Conservation (phyloP, 2,888 invertebrate genomes). For the Tromatobia lineatoria region DNA sequence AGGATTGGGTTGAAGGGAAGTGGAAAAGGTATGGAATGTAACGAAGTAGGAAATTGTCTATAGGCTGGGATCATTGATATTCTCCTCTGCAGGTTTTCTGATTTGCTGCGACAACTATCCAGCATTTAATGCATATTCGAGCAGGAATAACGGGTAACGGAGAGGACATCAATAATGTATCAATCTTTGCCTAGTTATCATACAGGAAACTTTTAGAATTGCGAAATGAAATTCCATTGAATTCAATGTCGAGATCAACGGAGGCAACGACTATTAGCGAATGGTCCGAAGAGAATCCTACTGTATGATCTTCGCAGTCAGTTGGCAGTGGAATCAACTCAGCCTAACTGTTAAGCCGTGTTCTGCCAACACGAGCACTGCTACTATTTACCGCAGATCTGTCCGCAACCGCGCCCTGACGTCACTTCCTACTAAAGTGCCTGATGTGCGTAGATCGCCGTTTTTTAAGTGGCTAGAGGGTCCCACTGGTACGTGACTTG, state of each 20-base stretch:
- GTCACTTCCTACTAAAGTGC: constrained; percentile 83
- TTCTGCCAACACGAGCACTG: constrained; percentile 11
- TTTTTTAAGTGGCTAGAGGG: constrained; percentile 73
- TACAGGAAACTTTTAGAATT: constrained; percentile 24
- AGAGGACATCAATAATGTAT: constrained; percentile 82
- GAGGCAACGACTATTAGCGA: constrained; percentile 36
- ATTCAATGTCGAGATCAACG: constrained; percentile 36
- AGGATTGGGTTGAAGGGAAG: not conserved
- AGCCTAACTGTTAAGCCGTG: constrained; percentile 33
- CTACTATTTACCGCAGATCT: constrained; percentile 50
- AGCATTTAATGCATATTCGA: constrained; percentile 63
- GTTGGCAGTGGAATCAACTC: not conserved
- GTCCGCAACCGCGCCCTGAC: constrained; percentile 72
- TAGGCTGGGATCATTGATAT: constrained; percentile 8
- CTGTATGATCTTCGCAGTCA: not conserved
- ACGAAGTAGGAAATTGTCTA: constrained; percentile 43
- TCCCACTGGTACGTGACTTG: constrained; percentile 79
- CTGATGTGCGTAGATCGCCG: constrained; percentile 62
- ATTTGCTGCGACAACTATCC: constrained; percentile 12
- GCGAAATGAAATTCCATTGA: constrained; percentile 35
- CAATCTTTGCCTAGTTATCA: constrained; percentile 72
- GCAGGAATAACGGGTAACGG: constrained; percentile 72
- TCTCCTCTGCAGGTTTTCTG: not conserved
- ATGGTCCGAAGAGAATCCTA: constrained; percentile 14
- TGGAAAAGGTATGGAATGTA: constrained; percentile 15